A percentile compares a stretch with the other conserved stretches of the same genome.
These are phyloP conservation scores for Pangasius sanitwongsei DNA, from an alignment of 2,797 vertebrate species.

Conservation along the genomic window DNA sequence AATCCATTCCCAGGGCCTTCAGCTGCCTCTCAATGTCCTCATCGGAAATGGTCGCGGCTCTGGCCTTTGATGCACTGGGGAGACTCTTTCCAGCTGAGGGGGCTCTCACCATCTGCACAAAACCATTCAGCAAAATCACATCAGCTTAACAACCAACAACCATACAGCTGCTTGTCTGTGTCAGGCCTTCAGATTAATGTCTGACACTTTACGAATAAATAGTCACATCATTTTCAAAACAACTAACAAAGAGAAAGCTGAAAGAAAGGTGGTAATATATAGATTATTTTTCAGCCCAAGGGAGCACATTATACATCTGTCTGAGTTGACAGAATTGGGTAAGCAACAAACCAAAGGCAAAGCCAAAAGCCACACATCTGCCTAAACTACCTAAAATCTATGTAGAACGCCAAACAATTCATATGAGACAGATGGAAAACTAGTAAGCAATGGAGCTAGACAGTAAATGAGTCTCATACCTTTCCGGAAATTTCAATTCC, in stretches of 20 bases:
- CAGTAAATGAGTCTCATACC: conserved; percentile 63
- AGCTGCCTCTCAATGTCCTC: conserved; percentile 98
- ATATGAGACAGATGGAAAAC: conserved; percentile 2
- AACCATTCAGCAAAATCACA: conserved; percentile 32
- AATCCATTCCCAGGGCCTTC: conserved; percentile 93
- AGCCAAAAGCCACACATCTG: conserved; percentile 53
- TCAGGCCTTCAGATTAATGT: conserved; percentile 10
- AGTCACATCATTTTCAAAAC: background rate
- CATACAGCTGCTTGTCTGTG: conserved; percentile 2
- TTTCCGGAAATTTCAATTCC: conserved; percentile 89
- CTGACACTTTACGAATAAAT: conserved; percentile 21
- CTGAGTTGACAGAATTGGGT: conserved; percentile 25
- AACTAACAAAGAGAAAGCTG: conserved; percentile 25
- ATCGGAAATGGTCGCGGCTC: conserved; percentile 86
- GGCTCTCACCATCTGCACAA: conserved; percentile 90
- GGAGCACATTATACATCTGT: conserved; percentile 54
- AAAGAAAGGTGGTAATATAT: conserved; percentile 22
- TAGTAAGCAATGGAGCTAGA: background rate
- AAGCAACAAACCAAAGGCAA: conserved; percentile 40
- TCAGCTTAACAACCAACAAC: conserved; percentile 23
- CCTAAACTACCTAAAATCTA: conserved; percentile 6
- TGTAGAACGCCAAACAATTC: background rate
- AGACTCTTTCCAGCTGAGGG: conserved; percentile 86
- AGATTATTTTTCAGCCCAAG: conserved; percentile 37
- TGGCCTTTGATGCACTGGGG: conserved; percentile 84